A percentile compares a stretch with the other conserved stretches of the same genome.
These are phyloP conservation scores for Drosophila persimilis DNA, from an alignment of 1,140 invertebrate genomes.

Conservation along the genomic window DNA sequence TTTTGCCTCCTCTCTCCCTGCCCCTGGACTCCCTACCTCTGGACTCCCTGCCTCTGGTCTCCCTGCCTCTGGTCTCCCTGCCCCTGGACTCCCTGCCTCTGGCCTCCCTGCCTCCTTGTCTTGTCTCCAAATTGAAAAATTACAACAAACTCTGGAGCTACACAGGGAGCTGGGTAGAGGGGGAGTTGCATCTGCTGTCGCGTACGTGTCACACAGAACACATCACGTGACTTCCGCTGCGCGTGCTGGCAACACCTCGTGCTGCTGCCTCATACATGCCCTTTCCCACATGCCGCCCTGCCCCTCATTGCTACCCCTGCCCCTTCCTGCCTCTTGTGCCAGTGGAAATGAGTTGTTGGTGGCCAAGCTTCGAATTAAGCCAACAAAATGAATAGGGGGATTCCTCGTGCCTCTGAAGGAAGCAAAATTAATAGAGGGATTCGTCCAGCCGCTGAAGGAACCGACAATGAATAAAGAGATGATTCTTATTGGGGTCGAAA, in stretches of 20 bases:
- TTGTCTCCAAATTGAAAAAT: conserved; percentile 73
- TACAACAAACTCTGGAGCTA: conserved; percentile 30
- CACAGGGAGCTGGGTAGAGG: conserved; percentile 1
- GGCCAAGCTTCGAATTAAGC: conserved; percentile 49
- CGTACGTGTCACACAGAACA: conserved; percentile 78
- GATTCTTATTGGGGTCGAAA: background rate
- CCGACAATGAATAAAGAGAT: background rate
- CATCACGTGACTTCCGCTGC: conserved; percentile 77
- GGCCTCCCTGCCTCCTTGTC: conserved; percentile 24
- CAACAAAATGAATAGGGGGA: conserved; percentile 4
- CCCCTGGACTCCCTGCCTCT: too few species aligned
- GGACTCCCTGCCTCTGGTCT: too few species aligned
- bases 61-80: conserved; percentile 13
- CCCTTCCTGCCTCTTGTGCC: conserved; percentile 2
- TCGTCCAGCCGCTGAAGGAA: conserved; percentile 20
- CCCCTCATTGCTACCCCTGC: background rate
- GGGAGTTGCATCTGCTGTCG: conserved; percentile 51
- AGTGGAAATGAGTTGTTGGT: conserved; percentile 31
- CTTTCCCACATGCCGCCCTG: background rate
- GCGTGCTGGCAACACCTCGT: conserved; percentile 75
- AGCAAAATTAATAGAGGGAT: background rate
- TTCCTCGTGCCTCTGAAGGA: conserved; percentile 20
- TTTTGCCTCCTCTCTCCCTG: conserved; percentile 11
- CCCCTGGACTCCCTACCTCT: background rate
- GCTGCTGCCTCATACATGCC: background rate